A percentile compares a stretch with the other conserved stretches of the same genome.
phyloP scores from a whole-genome alignment of 2,113 vertebrate species.

The Boleophthalmus pectinirostris region DNA sequence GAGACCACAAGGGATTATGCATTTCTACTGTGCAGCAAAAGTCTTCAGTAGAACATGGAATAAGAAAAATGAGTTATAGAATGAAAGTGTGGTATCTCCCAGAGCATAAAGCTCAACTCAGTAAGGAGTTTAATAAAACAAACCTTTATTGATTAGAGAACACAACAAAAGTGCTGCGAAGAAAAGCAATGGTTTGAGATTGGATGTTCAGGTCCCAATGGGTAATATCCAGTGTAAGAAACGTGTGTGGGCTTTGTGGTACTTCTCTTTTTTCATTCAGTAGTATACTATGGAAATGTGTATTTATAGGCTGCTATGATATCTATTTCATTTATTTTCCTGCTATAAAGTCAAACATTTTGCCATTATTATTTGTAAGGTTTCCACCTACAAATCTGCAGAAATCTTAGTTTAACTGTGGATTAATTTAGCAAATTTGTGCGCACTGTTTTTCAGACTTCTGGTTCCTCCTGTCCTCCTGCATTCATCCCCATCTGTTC shows the following conservation, averaged over 20 bases:
- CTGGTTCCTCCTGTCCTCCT: not conserved
- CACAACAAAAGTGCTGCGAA: not conserved
- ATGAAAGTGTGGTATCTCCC: not conserved
- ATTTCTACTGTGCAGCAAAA: constrained; percentile 52
- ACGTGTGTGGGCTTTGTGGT: not conserved
- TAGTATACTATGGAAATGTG: not conserved
- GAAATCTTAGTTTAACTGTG: not conserved
- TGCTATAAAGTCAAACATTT: not conserved
- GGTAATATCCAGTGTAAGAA: not conserved
- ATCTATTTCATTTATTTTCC: not conserved
- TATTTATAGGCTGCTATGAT: not conserved
- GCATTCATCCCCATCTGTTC: not conserved
- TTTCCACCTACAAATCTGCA: not conserved
- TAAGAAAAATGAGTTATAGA: constrained; percentile 33
- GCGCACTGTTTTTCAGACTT: not conserved
- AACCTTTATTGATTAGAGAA: not conserved
- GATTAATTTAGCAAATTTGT: not conserved
- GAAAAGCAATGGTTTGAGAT: not conserved
- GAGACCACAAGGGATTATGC: constrained; percentile 62
- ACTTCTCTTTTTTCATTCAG: not conserved
- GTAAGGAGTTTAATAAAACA: not conserved
- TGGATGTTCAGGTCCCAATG: not conserved
- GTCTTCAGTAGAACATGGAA: constrained; percentile 29
- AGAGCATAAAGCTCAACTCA: not conserved
- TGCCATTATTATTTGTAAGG: not conserved